Base-by-base conservation (phyloP, 2,797 vertebrate species). In the Heteromormyrus szaboi region DNA sequence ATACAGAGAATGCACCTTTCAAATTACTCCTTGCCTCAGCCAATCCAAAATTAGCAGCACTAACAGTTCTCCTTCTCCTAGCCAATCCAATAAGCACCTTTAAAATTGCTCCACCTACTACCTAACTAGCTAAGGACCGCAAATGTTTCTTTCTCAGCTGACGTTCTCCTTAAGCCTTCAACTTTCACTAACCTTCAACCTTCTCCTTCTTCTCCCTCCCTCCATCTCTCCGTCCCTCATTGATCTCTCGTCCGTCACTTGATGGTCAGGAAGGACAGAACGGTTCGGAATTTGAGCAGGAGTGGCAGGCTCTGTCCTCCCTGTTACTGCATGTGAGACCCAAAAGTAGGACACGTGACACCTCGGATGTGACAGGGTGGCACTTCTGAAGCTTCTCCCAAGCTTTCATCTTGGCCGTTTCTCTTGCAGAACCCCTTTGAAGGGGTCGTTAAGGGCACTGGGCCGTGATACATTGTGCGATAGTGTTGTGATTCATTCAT, bases 311-410 rank as follows among this genome's bases (percentile, higher is more conserved):
- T 93, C 95, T 97, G 93, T 95, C 96, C 90, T 96, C 96, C 94
- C 93, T 95, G 90, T 94, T 97, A 91, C 95, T 96, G 91, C 96
- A 97, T 96, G 96, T 96, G 96, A 97, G 97, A 95, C 84, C 14
- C 22, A 9, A 17, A 59, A 37, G 14, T 86, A 29, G 22, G 5
- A 56, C 51, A 56, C 12, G 12, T 37, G 50, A 29, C 54, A 8
- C 25, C 25, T 86, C 25, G 19, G 7, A 56, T n/a, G 37, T 44
- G n/a, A 25, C 51, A 33, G 85, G 22, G 33, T 33, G 50, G 25
- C 85, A 44, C 37, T n/a, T 41, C 85, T 86, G 9, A 86, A 29
- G 85, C 53, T 41, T 86, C 53, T 86, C 85, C 29, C 50, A 14
- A 4, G 46, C 83, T 85, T 85, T 86, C 17, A 54, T 86, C 50